These are phyloP conservation scores for Aphis gossypii DNA, from an alignment of 1,140 invertebrate genomes.

Conservation along the genomic window DNA sequence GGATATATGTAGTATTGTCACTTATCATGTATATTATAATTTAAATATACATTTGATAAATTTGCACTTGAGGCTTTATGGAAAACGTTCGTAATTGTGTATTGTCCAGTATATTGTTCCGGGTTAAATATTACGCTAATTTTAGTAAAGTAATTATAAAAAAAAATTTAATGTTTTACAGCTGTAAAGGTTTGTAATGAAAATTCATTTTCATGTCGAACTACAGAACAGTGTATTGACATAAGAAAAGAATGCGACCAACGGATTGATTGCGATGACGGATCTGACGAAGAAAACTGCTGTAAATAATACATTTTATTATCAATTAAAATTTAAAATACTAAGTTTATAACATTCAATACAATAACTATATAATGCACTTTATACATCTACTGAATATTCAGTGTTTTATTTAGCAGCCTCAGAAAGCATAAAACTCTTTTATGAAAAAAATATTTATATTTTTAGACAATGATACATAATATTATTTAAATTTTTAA, in stretches of 20 bases:
- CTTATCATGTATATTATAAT: neutral
- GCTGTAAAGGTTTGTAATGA: conserved; percentile 57
- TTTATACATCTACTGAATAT: neutral
- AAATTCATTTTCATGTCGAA: conserved; percentile 67
- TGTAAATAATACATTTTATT: conserved; percentile 60
- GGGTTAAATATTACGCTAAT: neutral
- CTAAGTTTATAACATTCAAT: neutral
- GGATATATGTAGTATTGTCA: neutral
- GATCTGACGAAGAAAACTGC: conserved; percentile 83
- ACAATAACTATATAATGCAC: neutral
- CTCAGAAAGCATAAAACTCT: neutral
- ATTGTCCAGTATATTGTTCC: conserved; percentile 2
- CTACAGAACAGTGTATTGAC: conserved; percentile 68
- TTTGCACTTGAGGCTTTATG: conserved; percentile 16
- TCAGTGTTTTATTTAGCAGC: neutral
- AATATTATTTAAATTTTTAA: neutral
- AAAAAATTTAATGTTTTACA: neutral
- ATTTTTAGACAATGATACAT: neutral
- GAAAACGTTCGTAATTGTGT: conserved; percentile 8
- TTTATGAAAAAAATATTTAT: neutral
- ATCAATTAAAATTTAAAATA: neutral
- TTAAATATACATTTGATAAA: neutral
- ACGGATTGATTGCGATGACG: conserved; percentile 73
- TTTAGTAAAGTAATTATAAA: neutral
- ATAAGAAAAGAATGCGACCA: conserved; percentile 72